Evolutionary conservation across 2,113 vertebrate species (phyloP).

Genomic region (Glaucomys volans): DNA sequence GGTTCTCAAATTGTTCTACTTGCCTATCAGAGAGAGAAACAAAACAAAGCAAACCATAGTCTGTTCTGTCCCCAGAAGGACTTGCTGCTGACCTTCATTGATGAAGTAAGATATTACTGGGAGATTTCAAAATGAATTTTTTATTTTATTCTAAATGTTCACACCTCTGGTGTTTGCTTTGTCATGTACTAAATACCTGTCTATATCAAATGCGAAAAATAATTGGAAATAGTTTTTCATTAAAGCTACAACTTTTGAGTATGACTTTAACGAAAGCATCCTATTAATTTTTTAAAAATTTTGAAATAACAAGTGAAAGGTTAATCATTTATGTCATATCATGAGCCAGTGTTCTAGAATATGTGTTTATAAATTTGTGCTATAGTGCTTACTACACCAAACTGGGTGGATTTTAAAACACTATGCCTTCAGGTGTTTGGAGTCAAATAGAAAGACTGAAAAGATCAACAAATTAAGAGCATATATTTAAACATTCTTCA

Average conservation of each 20-base stretch:
- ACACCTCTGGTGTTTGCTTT: neutral
- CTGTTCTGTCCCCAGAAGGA: neutral
- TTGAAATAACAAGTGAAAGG: neutral
- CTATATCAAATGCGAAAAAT: constrained; percentile 17
- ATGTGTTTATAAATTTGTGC: neutral
- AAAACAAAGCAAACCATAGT: neutral
- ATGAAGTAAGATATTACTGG: neutral
- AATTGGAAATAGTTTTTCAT: constrained; percentile 8
- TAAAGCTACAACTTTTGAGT: constrained; percentile 37
- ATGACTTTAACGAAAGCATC: constrained; percentile 9
- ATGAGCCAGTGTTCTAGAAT: neutral
- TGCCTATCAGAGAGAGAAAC: neutral
- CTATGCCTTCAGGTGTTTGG: neutral
- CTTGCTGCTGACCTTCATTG: neutral
- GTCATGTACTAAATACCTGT: neutral
- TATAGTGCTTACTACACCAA: neutral
- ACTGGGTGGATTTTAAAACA: neutral
- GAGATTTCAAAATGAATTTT: neutral
- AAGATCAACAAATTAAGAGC: neutral
- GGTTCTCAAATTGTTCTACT: neutral
- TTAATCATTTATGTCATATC: neutral
- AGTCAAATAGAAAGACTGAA: neutral
- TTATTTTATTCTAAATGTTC: constrained; percentile 33
- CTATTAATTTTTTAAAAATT: neutral
- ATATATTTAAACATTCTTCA: neutral